phyloP scores from a whole-genome alignment of 2,113 vertebrate species.

The Oreocharis arfaki region DNA sequence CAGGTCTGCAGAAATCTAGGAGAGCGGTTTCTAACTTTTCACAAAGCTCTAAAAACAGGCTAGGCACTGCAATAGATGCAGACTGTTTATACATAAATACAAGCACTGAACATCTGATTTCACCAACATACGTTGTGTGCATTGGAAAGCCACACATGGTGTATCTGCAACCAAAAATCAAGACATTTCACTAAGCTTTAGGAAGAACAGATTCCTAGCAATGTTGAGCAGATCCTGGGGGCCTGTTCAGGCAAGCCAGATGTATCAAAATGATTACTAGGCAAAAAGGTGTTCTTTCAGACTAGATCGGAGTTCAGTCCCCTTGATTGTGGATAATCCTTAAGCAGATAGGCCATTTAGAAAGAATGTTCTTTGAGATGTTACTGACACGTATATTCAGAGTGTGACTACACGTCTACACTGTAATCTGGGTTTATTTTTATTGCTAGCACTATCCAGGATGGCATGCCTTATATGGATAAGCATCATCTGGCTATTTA shows the following conservation, averaged over 20 bases:
- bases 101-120: background rate
- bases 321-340: background rate
- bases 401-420: background rate
- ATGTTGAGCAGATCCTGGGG: background rate
- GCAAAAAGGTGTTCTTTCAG: background rate
- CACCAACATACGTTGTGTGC: background rate
- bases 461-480: background rate
- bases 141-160: background rate
- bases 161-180: background rate
- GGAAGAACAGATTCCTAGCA: background rate
- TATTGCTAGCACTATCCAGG: background rate
- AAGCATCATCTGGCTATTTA: background rate
- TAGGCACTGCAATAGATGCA: background rate
- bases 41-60: background rate
- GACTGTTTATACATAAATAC: constrained; percentile 11
- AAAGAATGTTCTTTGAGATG: background rate
- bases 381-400: background rate
- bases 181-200: background rate
- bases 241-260: background rate
- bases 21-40: background rate
- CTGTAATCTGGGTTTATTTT: background rate
- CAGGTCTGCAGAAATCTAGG: background rate
- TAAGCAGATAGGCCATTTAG: background rate
- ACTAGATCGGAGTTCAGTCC: background rate
- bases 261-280: background rate